phyloP scores from a whole-genome alignment of 1,140 invertebrate genomes.

The Drosophila nigrodunni region DNA sequence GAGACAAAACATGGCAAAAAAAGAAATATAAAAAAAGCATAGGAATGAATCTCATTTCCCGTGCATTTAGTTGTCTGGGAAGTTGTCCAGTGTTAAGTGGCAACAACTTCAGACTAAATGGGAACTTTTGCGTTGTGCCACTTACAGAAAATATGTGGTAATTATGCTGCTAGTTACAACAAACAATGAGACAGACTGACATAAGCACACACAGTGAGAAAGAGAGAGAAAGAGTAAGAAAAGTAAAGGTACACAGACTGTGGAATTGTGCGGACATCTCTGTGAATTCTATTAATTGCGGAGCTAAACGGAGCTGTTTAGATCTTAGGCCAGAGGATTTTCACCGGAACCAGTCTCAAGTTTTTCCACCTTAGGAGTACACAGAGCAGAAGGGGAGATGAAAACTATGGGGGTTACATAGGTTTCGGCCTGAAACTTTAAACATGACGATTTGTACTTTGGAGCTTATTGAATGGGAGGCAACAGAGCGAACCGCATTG shows the following conservation, averaged over 20 bases:
- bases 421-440: conserved; percentile 31
- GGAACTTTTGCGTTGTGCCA: conserved; percentile 75
- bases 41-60: conserved; percentile 77
- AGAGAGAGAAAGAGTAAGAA: not conserved
- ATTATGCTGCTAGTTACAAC: conserved; percentile 77
- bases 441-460: conserved; percentile 66
- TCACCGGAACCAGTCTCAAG: conserved; percentile 70
- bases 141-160: conserved; percentile 80
- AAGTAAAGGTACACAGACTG: conserved; percentile 11
- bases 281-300: conserved; percentile 77
- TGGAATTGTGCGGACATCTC: conserved; percentile 44
- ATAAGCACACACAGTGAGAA: conserved; percentile 4
- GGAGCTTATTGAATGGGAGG: conserved; percentile 51
- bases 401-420: conserved; percentile 9
- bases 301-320: conserved; percentile 67
- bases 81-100: conserved; percentile 38
- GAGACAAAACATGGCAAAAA: conserved; percentile 46
- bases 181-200: conserved; percentile 25
- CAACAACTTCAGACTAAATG: conserved; percentile 68
- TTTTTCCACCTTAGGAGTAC: conserved; percentile 49
- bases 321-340: conserved; percentile 57
- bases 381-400: not conserved
- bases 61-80: conserved; percentile 33
- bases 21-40: conserved; percentile 29
- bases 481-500: conserved; percentile 71